These are phyloP conservation scores for Rissa tridactyla DNA, from an alignment of 2,113 vertebrate species.

Conservation along the genomic window DNA sequence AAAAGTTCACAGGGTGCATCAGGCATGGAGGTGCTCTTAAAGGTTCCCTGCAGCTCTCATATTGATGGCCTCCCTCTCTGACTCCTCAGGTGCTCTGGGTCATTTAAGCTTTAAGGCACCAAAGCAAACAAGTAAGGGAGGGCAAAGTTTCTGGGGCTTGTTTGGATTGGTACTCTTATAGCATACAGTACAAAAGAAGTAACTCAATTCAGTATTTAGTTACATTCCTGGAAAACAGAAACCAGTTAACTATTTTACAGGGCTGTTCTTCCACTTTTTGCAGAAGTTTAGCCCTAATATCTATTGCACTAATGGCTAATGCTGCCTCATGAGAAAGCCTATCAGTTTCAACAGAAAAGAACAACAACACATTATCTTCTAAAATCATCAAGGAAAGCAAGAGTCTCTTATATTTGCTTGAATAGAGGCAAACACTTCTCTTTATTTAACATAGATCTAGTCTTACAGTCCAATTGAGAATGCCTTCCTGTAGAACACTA, in stretches of 20 bases:
- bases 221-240: background rate
- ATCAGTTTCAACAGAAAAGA: background rate
- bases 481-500: background rate
- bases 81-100: background rate
- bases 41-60: background rate
- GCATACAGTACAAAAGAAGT: background rate
- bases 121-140: background rate
- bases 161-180: background rate
- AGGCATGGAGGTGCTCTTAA: background rate
- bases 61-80: background rate
- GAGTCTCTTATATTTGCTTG: background rate
- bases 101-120: background rate
- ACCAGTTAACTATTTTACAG: background rate
- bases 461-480: background rate
- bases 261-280: background rate
- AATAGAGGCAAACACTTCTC: background rate
- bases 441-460: background rate
- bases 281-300: background rate
- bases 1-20: background rate
- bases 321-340: background rate
- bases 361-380: background rate
- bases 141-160: background rate
- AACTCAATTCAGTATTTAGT: background rate
- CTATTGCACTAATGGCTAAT: background rate
- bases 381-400: background rate